These are phyloP conservation scores for Acanthosepion lycidas DNA, from an alignment of 2,888 invertebrate genomes.

Conservation along the genomic window DNA sequence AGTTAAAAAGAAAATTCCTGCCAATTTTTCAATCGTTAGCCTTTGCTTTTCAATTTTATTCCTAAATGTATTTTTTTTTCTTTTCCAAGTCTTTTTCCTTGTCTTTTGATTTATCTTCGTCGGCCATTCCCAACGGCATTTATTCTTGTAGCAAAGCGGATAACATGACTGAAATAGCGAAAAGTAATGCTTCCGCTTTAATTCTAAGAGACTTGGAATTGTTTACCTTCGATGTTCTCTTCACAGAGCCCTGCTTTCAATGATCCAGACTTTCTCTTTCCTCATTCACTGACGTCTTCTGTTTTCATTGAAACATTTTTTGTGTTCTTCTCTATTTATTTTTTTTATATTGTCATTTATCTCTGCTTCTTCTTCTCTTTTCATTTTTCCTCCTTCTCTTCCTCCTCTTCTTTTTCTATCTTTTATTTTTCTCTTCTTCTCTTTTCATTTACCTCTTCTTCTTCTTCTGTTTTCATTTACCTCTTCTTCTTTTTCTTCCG, in stretches of 20 bases:
- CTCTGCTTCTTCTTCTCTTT: neutral
- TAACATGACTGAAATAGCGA: neutral
- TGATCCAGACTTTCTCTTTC: no score
- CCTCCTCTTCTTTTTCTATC: neutral
- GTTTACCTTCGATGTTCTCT: neutral
- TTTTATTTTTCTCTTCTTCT: neutral
- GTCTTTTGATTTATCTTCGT: no score
- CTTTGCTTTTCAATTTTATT: no score
- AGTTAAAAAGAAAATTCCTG: no score
- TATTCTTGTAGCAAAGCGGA: no score
- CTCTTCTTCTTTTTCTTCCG: neutral
- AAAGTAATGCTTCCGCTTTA: neutral
- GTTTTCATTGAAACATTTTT: no score
- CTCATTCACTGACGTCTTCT: neutral
- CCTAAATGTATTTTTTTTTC: no score
- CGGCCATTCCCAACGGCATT: no score
- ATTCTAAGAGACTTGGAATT: neutral
- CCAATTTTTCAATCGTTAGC: no score
- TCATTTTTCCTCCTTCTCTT: neutral
- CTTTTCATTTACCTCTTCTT: neutral
- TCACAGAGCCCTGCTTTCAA: neutral
- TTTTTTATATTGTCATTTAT: neutral
- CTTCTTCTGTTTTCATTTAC: neutral
- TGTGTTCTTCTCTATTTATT: fast-evolving
- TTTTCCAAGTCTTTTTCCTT: no score